Evolutionary conservation across 2,797 vertebrate species (phyloP), one percentile per base, ranked within the genome.

Genomic region (Anguilla obscura): DNA sequence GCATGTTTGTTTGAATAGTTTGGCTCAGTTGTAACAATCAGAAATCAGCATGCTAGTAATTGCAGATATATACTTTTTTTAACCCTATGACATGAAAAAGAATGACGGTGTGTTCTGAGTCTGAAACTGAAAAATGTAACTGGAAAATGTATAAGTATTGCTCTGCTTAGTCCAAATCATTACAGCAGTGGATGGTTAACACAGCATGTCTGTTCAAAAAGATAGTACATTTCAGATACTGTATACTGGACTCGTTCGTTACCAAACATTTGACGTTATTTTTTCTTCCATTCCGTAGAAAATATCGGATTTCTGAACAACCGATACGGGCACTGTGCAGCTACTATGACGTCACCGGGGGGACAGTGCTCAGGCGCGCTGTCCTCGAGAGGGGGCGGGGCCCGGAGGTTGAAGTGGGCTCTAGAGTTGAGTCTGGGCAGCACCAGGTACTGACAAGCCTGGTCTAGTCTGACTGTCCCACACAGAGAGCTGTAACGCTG

Each of bases 341-440:
- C 92, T 91, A 89, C 86, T 88, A 97, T 97, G 96, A 93, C 96
- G 8, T 96, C 96, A 93, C 94, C 94, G 58, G 95, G 95, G 86
- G 95, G 94, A 91, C 95, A 95, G 90, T 95, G 95, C 85, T 92
- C 94, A 85, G 96, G 95, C 86, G 94, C 94, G 86, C 84, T 97
- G 92, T 95, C 95, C 0, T 95, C 93, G 0, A 94, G 96, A 90
- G 96, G 96, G 86, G 94, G 94, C 2, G 90, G 92, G 0, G 89
- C 91, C 9, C 91, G 94, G 87, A 95, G 96, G 91, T 95, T 96
- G 95, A 97, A 96, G 86, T 97, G 96, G 96, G 93, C 96, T 60
- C 92, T 97, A 88, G 96, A 97, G 91, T 93, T 97, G 87, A 95
- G 95, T 86, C 5, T 95, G 87, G 95, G 95, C 50, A 96, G 91